Base-by-base conservation (phyloP, 2,888 invertebrate species). In the Drepanosiphum platanoidis region DNA sequence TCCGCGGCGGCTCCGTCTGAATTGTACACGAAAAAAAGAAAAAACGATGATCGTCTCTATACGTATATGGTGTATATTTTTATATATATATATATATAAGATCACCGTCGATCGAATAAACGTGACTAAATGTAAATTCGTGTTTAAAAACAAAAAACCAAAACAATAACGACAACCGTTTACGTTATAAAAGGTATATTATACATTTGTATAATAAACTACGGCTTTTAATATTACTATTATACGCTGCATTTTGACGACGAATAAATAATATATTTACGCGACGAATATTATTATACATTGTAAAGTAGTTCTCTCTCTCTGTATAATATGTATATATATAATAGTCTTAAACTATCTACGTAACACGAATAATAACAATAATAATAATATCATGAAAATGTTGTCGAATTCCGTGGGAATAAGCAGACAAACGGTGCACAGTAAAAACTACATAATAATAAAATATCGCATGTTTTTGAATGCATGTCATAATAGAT, bases 401-500 rank as follows among this genome's bases (percentile, higher is more conserved):
- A 72, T 7, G 72, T 13, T 34, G 68, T 52, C 36, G 52, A 36
- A 58, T 70, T 52, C 11, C 36, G 4, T 22, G 42, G 36, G 36
- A 68, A n/a, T n/a, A n/a, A 52, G 80, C 52, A 70, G 70, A 80
- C 68, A 70, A 70, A 80, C 52, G 80, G 32, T 70, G 36, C 70
- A 70, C 70, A 70, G 80, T 80, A 36, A 80, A n/a, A 79, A 66
- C 5, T 68, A 34, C 18, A 72, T 30, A 46, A 70, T 8, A 34
- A 61, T 30, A 66, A 32, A 27, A 77, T 68, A 84, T 84, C 68
- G 84, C 84, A 84, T 84, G 84, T 84, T 75, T n/a, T 68, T 84
- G 75, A 70, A n/a, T 84, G 84, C 84, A 84, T 84, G 84, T 68
- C 68, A 68, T 84, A n/a, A n/a, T n/a, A 75, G 68, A 77, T 75